Evolutionary conservation across 2,113 vertebrate genomes (phyloP).

Genomic region (Hippoglossus stenolepis): DNA sequence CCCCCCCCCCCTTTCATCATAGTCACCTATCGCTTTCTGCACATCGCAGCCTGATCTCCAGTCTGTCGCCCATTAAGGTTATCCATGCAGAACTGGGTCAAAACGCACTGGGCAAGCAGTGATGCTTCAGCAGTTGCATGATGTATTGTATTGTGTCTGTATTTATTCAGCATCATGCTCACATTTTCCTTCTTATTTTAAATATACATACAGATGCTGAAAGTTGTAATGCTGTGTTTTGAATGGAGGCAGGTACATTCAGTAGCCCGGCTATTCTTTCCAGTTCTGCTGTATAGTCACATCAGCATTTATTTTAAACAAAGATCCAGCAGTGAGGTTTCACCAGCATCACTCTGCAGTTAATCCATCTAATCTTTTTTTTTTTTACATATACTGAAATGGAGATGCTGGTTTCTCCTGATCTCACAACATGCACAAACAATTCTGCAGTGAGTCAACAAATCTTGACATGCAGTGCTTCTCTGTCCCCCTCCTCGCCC

Average conservation of each 20-base stretch:
- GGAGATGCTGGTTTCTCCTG: background rate
- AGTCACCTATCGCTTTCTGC: background rate
- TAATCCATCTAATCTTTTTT: background rate
- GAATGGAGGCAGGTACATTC: background rate
- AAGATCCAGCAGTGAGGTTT: background rate
- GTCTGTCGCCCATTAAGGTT: slow-evolving; percentile 51
- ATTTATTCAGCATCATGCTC: background rate
- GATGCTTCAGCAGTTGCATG: slow-evolving; percentile 44
- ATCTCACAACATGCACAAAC: slow-evolving; percentile 22
- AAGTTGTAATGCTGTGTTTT: background rate
- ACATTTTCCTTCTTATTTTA: background rate
- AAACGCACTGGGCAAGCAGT: slow-evolving; percentile 27
- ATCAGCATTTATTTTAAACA: slow-evolving; percentile 3
- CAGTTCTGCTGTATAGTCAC: slow-evolving; percentile 6
- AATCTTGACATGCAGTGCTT: slow-evolving; percentile 4
- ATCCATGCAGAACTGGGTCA: slow-evolving; percentile 70
- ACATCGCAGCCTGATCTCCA: slow-evolving; percentile 45
- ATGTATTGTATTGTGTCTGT: background rate
- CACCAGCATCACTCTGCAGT: slow-evolving; percentile 3
- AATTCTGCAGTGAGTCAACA: slow-evolving; percentile 37
- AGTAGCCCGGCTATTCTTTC: background rate
- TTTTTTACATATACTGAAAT: background rate
- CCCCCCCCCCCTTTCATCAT: background rate
- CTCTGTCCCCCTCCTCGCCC: background rate
- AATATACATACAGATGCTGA: background rate